A percentile compares a stretch with the other conserved stretches of the same genome.
These are phyloP conservation scores for Abscondita cerata DNA, from an alignment of 2,888 invertebrate species.

Conservation along the genomic window DNA sequence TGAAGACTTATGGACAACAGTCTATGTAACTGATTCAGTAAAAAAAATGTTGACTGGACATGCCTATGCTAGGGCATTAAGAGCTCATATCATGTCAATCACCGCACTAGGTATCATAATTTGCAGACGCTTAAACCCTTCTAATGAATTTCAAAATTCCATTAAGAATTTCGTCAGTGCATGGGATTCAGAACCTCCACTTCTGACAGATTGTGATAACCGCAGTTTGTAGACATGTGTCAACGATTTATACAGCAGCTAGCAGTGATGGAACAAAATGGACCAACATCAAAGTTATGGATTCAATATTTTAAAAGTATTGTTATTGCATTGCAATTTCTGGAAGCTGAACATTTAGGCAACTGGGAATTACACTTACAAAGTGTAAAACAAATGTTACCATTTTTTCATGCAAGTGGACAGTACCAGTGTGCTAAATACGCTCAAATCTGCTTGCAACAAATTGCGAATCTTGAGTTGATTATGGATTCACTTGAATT, in stretches of 20 bases:
- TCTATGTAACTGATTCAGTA: neutral
- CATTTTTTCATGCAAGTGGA: constrained; percentile 1
- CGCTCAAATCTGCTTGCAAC: neutral
- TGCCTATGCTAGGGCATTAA: neutral
- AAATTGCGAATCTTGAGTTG: neutral
- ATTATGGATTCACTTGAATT: neutral
- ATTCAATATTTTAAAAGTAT: constrained; percentile 4
- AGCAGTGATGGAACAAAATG: neutral
- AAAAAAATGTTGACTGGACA: neutral
- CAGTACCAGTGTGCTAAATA: neutral
- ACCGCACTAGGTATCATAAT: neutral
- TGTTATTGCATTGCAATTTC: neutral
- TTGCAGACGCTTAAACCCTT: neutral
- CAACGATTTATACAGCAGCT: neutral
- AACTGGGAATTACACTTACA: constrained; percentile 1
- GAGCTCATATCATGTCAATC: neutral
- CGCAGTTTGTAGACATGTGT: neutral
- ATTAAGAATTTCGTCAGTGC: neutral
- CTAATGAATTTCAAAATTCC: neutral
- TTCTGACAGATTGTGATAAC: neutral
- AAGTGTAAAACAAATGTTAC: constrained; percentile 4
- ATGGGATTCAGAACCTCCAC: constrained; percentile 1
- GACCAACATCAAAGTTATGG: neutral
- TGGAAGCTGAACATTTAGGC: neutral
- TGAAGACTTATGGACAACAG: neutral